A percentile compares a stretch with the other conserved stretches of the same genome.
Evolutionary conservation across 1,140 invertebrate genomes (phyloP).

Genomic region (Nasonia giraulti): DNA sequence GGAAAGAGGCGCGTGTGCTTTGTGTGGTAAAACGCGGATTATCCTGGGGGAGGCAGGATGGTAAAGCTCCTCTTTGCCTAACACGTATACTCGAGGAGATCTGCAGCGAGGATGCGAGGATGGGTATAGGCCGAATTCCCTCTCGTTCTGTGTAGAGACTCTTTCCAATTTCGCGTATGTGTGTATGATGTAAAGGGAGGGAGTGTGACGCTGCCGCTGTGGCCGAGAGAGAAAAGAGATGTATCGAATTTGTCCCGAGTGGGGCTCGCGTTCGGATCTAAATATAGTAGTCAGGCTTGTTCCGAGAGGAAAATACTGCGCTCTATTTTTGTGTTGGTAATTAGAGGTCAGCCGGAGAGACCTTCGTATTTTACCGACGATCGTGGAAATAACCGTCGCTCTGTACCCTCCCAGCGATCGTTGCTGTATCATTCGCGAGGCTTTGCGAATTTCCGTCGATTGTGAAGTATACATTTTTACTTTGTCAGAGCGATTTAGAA

Average conservation of each 20-base stretch:
- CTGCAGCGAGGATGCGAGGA: background rate
- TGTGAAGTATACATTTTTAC: too few species aligned
- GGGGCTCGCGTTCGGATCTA: background rate
- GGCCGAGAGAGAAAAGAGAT: background rate
- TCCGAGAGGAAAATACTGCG: background rate
- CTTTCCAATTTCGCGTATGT: background rate
- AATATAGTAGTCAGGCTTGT: background rate
- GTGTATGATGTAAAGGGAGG: background rate
- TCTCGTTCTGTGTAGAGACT: background rate
- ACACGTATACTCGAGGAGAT: background rate
- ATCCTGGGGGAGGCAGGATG: background rate
- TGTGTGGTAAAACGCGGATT: conserved; percentile 6
- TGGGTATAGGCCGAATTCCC: background rate
- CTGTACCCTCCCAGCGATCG: too few species aligned
- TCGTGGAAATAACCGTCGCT: background rate
- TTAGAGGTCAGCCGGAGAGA: background rate
- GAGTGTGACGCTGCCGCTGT: background rate
- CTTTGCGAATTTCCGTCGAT: too few species aligned
- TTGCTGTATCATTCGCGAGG: too few species aligned
- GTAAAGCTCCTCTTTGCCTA: background rate
- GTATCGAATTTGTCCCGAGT: background rate
- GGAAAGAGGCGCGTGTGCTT: background rate
- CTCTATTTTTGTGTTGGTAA: conserved; percentile 3
- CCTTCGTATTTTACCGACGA: background rate
- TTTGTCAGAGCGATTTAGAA: too few species aligned